A percentile compares a stretch with the other conserved stretches of the same genome.
Conservation (phyloP, 1,140 invertebrate genomes). For the Steinernema feltiae region DNA sequence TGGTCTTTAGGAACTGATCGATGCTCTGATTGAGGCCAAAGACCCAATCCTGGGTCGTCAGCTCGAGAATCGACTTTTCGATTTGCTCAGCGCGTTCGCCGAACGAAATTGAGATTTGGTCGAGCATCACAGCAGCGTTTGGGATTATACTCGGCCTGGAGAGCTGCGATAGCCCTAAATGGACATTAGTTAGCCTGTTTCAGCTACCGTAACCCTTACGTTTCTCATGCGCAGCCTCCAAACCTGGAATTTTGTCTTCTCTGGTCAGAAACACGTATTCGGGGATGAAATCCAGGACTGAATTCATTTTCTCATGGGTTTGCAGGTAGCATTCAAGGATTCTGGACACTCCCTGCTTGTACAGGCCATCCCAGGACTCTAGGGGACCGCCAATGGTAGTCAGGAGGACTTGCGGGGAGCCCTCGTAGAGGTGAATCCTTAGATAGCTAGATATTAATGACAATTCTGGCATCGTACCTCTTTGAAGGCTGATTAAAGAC, state of each 20-base stretch:
- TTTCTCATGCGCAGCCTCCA: neutral
- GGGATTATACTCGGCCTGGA: neutral
- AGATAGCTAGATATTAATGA: neutral
- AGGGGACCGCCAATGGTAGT: neutral
- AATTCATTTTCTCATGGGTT: neutral
- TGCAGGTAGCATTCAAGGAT: constrained; percentile 7
- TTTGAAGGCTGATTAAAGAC: neutral
- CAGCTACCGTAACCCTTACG: neutral
- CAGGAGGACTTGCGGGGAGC: neutral
- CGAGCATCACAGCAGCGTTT: neutral
- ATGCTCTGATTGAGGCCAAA: neutral
- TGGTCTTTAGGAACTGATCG: neutral
- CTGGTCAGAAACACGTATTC: neutral
- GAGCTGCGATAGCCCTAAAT: neutral
- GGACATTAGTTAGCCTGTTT: neutral
- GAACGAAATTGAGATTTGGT: neutral
- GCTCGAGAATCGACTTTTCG: neutral
- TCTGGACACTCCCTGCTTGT: constrained; percentile 7
- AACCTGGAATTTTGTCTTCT: neutral
- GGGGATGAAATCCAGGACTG: neutral
- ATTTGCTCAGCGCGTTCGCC: neutral
- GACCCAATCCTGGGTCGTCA: neutral
- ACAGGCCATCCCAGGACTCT: neutral
- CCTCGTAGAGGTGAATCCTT: neutral
- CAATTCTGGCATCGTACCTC: neutral